Percentiles rank a stretch among this genome's conserved stretches.
phyloP scores from a whole-genome alignment of 2,797 vertebrate species.

The Loris lydekkerianus region DNA sequence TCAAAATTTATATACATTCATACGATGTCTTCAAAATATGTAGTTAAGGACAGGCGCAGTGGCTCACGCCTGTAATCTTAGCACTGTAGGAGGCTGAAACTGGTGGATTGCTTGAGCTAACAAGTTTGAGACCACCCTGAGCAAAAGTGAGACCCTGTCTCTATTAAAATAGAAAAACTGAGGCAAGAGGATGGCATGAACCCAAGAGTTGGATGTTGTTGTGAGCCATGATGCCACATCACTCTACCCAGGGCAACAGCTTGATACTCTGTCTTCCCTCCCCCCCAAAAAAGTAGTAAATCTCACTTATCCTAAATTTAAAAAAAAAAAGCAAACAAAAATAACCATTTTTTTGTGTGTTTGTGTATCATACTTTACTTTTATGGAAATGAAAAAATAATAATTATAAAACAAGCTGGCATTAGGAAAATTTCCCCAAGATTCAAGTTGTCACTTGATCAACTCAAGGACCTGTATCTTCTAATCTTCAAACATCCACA shows the following conservation, averaged over 20 bases:
- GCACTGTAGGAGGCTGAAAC: too few relatives aligned
- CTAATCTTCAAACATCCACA: not conserved
- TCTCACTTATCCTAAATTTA: not conserved
- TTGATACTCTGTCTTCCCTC: too few relatives aligned
- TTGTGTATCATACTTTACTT: not conserved
- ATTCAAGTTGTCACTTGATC: not conserved
- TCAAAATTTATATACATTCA: not conserved
- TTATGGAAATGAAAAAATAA: conserved; percentile 57
- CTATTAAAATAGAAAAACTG: too few relatives aligned
- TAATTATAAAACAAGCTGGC: not conserved
- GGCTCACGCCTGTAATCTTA: too few relatives aligned
- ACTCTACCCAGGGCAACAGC: too few relatives aligned
- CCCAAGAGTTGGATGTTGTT: too few relatives aligned
- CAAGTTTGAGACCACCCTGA: too few relatives aligned
- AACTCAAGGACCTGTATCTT: not conserved
- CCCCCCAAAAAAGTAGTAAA: not conserved
- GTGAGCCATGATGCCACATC: too few relatives aligned
- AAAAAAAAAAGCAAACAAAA: not conserved
- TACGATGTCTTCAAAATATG: not conserved
- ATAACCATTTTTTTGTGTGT: not conserved
- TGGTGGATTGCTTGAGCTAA: too few relatives aligned
- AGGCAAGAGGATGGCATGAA: too few relatives aligned
- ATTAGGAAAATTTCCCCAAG: not conserved
- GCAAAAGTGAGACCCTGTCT: too few relatives aligned
- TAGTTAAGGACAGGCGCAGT: not conserved